Conservation (phyloP, 2,888 invertebrate genomes). For the Bombylius major region DNA sequence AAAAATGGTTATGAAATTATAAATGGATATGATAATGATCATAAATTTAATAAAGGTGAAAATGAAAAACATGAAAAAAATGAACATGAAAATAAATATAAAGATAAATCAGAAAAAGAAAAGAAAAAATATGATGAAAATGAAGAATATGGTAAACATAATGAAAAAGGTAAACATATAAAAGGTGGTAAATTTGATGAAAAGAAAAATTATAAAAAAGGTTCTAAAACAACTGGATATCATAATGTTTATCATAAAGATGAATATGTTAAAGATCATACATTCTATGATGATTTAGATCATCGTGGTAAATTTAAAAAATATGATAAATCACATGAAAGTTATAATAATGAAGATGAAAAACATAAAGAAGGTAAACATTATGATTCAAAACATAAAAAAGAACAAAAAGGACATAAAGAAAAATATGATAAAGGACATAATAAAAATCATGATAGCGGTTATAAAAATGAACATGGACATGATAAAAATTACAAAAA, state of each 20-base stretch:
- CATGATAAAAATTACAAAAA: slow-evolving; percentile 59
- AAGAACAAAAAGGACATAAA: slow-evolving; percentile 61
- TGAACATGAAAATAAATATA: slow-evolving; percentile 1
- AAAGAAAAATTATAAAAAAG: slow-evolving; percentile 66
- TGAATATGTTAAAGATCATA: slow-evolving; percentile 74
- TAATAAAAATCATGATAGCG: slow-evolving; percentile 61
- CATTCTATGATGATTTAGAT: slow-evolving; percentile 76
- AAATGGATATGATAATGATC: slow-evolving; percentile 3
- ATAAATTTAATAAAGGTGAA: slow-evolving; percentile 5
- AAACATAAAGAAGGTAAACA: slow-evolving; percentile 65
- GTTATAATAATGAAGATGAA: slow-evolving; percentile 58
- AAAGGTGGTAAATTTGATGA: slow-evolving; percentile 42
- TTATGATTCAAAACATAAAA: slow-evolving; percentile 59
- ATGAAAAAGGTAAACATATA: slow-evolving; percentile 1
- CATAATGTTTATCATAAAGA: slow-evolving; percentile 79
- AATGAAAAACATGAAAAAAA: slow-evolving; percentile 5
- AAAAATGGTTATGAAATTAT: slow-evolving; percentile 6
- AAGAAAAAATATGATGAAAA: slow-evolving; percentile 48
- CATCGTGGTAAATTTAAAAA: slow-evolving; percentile 66
- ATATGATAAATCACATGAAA: slow-evolving; percentile 58
- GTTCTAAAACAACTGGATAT: slow-evolving; percentile 65
- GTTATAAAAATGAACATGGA: slow-evolving; percentile 59
- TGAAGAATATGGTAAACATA: slow-evolving; percentile 45
- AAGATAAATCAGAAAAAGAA: slow-evolving; percentile 1
- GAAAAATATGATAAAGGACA: slow-evolving; percentile 64